Evolutionary conservation across 2,113 vertebrate species (phyloP).

Genomic region (Oenanthe melanoleuca): DNA sequence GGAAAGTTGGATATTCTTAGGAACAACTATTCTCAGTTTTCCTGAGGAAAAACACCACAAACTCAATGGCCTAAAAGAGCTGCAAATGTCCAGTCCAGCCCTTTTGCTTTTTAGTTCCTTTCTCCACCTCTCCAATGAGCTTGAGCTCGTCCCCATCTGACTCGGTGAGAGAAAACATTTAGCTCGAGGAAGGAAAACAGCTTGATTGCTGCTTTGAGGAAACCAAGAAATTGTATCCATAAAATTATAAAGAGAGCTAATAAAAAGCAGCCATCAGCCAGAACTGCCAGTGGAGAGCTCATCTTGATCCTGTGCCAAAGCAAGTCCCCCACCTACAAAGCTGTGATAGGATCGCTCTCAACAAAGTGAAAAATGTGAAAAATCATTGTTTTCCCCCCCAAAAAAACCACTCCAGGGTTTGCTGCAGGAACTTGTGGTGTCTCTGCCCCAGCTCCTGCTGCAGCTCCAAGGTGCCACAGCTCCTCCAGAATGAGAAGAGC

Average conservation of each 20-base stretch:
- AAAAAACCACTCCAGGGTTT: fast-evolving
- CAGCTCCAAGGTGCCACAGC: not conserved
- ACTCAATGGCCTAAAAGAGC: fast-evolving
- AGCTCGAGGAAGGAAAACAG: not conserved
- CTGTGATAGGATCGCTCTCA: not conserved
- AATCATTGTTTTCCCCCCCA: fast-evolving
- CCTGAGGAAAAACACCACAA: not conserved
- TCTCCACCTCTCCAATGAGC: not conserved
- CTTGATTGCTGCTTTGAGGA: slow-evolving; percentile 11
- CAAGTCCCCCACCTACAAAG: not conserved
- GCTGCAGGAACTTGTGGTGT: not conserved
- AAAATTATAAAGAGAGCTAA: slow-evolving; percentile 19
- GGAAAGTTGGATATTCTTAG: not conserved
- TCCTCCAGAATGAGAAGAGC: not conserved
- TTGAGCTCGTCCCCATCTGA: not conserved
- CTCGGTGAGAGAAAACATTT: not conserved
- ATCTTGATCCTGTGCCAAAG: not conserved
- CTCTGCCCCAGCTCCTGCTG: fast-evolving
- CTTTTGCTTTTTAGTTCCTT: not conserved
- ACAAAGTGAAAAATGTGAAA: not conserved
- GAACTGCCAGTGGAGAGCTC: not conserved
- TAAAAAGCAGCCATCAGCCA: slow-evolving; percentile 36
- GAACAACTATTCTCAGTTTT: not conserved
- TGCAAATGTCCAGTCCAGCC: not conserved
- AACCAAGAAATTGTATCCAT: not conserved